phyloP scores from a whole-genome alignment of 2,113 vertebrate species.

The Felis chaus region DNA sequence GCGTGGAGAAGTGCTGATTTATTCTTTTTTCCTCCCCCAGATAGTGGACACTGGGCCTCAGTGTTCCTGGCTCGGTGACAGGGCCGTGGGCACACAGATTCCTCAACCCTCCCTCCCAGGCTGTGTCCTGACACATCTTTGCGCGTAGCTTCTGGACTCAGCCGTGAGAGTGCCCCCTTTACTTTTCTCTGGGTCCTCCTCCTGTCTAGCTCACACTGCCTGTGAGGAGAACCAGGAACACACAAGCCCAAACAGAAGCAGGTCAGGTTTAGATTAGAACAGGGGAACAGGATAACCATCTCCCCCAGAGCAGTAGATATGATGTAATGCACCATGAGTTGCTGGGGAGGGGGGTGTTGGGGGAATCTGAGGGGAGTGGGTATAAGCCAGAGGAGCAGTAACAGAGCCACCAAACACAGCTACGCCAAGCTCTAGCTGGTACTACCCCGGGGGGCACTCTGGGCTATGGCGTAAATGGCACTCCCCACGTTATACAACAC shows the following conservation, averaged over 20 bases:
- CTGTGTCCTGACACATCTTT: not conserved
- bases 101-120: not conserved
- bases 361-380: no score
- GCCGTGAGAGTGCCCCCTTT: not conserved
- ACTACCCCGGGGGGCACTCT: rapidly evolving
- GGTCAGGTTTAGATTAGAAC: not conserved
- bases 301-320: not conserved
- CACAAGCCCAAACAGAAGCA: not conserved
- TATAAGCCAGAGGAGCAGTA: not conserved
- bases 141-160: not conserved
- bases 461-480: not conserved
- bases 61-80: not conserved
- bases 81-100: not conserved
- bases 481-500: rapidly evolving
- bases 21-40: not conserved
- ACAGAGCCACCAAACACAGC: rapidly evolving
- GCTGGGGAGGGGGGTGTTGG: not conserved
- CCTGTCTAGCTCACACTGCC: not conserved
- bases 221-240: not conserved
- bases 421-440: no score
- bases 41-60: not conserved
- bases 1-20: not conserved
- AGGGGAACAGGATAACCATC: not conserved
- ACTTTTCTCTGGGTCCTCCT: not conserved
- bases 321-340: not conserved